Base-by-base conservation (phyloP, 2,113 vertebrate genomes). In the Sorex fumeus region DNA sequence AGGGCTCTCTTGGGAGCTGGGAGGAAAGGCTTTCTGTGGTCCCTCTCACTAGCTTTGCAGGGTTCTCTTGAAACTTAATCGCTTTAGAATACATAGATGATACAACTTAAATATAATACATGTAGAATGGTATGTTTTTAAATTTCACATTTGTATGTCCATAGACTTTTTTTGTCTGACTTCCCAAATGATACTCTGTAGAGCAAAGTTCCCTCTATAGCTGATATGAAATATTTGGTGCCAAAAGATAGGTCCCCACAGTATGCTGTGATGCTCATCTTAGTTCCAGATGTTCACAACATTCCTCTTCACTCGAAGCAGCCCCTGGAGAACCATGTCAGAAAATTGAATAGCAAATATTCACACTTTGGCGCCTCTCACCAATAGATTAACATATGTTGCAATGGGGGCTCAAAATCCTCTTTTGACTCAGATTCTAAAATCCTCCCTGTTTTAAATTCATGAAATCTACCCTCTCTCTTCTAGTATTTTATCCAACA, bases 251-350 rank as follows among this genome's bases (percentile, higher is more conserved):
- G 84, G 47, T 25, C 32, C 32, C 34, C 34, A 4, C 13, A 72
- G 8, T 36, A 43, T 32, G 27, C 9, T 64, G 43, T 32, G 45
- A 47, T 19, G 27, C 4, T 45, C 34, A 6, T 79, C 60, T 81
- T 87, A 60, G 21, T 87, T 81, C 90, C 82, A 87, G 72, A 90
- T 94, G 88, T 87, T 83, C 40, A 23, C 18, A 9, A 75, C 60
- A 40, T 57, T 32, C 9, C 19, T 91, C 27, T 12, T 47, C 71
- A 78, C 4, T 27, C 12, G 71, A 76, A 80, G 84, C 60, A 82
- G 30, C 18, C 79, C 10, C 47, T 64, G 62, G 45, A 45, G 34
- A 88, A 77, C 32, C 1, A 0, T 71, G 27, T 34, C 23, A 90
- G 21, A 83, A 28, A 87, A 30, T 43, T 60, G 57, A 71, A 87